Evolutionary conservation across 2,113 vertebrate species (phyloP).

Genomic region (Turdus rufiventris): DNA sequence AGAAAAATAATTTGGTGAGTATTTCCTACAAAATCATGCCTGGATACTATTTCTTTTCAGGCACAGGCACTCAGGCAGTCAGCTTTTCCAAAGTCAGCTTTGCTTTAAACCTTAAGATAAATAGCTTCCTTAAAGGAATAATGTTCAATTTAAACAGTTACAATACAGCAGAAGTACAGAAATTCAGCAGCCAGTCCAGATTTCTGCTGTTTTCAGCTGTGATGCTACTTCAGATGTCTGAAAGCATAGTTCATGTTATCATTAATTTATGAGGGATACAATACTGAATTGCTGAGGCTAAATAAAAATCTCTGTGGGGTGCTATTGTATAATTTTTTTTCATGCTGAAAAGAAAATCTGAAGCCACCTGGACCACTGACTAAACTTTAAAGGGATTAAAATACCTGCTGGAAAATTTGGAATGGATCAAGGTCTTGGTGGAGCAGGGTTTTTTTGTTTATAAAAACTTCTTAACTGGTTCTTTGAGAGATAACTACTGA

Average conservation of each 20-base stretch:
- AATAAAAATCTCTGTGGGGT: background rate
- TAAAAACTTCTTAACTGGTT: background rate
- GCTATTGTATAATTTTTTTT: background rate
- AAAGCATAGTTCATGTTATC: background rate
- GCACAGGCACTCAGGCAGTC: background rate
- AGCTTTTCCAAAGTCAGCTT: background rate
- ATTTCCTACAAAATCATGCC: background rate
- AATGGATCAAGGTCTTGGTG: background rate
- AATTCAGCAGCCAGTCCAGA: background rate
- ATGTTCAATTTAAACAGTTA: background rate
- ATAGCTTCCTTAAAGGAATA: background rate
- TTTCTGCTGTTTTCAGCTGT: background rate
- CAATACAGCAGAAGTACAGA: background rate
- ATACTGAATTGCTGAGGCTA: background rate
- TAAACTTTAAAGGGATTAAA: background rate
- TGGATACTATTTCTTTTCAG: background rate
- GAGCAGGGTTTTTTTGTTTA: rapidly evolving
- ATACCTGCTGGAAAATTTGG: background rate
- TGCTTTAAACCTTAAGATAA: background rate
- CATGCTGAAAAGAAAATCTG: background rate
- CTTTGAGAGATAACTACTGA: background rate
- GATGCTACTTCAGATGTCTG: rapidly evolving
- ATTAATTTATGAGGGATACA: background rate
- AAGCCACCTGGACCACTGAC: background rate
- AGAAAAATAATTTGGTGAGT: background rate